These are phyloP conservation scores for Phoeniculus purpureus DNA, from an alignment of 2,797 vertebrate genomes.

Conservation along the genomic window DNA sequence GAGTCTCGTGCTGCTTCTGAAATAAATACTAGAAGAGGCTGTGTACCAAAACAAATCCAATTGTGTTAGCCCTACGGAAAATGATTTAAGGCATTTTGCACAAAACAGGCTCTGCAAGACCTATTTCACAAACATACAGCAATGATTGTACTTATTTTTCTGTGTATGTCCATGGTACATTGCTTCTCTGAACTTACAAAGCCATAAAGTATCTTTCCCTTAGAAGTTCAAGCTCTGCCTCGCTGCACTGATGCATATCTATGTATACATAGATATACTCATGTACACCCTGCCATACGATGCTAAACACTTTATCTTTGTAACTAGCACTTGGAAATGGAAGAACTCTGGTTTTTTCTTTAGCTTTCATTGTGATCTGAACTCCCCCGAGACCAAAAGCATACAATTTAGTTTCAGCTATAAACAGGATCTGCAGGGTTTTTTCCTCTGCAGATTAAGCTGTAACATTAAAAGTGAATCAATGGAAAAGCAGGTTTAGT, in stretches of 20 bases:
- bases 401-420: background rate
- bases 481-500: background rate
- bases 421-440: background rate
- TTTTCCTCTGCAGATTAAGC: background rate
- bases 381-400: background rate
- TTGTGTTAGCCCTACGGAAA: slow-evolving; percentile 50
- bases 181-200: slow-evolving; percentile 38
- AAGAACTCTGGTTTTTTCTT: background rate
- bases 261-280: background rate
- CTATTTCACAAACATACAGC: slow-evolving; percentile 16
- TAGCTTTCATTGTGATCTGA: background rate
- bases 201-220: slow-evolving; percentile 5
- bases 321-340: background rate
- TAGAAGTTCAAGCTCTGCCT: slow-evolving; percentile 29
- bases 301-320: background rate
- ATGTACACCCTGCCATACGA: background rate
- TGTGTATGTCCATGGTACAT: background rate
- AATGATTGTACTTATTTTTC: background rate
- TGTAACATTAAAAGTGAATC: background rate
- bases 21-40: slow-evolving; percentile 45
- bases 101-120: slow-evolving; percentile 26
- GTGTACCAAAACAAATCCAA: slow-evolving; percentile 41
- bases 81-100: slow-evolving; percentile 63
- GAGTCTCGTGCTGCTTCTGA: slow-evolving; percentile 34
- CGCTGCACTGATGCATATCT: background rate